A percentile compares a stretch with the other conserved stretches of the same genome.
phyloP scores from a whole-genome alignment of 2,888 invertebrate species.

The Synanthedon vespiformis region DNA sequence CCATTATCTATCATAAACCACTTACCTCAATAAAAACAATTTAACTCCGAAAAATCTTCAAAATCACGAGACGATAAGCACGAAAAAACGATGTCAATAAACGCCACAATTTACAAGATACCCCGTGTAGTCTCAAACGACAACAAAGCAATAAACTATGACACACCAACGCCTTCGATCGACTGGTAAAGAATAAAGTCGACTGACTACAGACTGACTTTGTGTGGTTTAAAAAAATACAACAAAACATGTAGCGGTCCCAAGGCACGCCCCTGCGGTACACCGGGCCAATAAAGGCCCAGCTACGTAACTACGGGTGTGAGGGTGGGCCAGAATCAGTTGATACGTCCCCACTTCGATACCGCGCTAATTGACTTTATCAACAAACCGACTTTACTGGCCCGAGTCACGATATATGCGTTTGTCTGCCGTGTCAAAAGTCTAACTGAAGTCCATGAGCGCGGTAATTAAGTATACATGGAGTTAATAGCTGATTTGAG shows the following conservation, averaged over 20 bases:
- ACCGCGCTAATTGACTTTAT: slow-evolving; percentile 69
- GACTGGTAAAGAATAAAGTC: slow-evolving; percentile 64
- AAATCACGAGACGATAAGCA: slow-evolving; percentile 43
- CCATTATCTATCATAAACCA: slow-evolving; percentile 3
- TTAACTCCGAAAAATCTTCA: slow-evolving; percentile 30
- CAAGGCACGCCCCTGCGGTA: slow-evolving; percentile 56
- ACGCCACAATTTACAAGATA: slow-evolving; percentile 55
- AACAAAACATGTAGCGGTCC: slow-evolving; percentile 54
- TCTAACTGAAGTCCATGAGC: slow-evolving; percentile 59
- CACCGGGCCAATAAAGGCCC: slow-evolving; percentile 47
- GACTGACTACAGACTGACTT: slow-evolving; percentile 46
- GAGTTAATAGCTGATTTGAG: slow-evolving; percentile 53
- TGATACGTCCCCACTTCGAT: slow-evolving; percentile 66
- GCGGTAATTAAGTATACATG: slow-evolving; percentile 56
- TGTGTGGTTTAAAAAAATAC: slow-evolving; percentile 30
- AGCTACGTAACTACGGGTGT: slow-evolving; percentile 35
- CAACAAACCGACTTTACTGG: slow-evolving; percentile 70
- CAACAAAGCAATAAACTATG: slow-evolving; percentile 63
- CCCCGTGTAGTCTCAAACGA: slow-evolving; percentile 39
- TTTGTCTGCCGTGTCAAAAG: slow-evolving; percentile 66
- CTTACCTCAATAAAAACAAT: slow-evolving; percentile 32
- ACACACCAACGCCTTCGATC: slow-evolving; percentile 65
- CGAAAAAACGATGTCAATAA: slow-evolving; percentile 40
- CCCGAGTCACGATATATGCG: slow-evolving; percentile 67
- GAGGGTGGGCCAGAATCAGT: slow-evolving; percentile 60